phyloP scores from a whole-genome alignment of 2,888 invertebrate genomes.

The Ectemnius lituratus region DNA sequence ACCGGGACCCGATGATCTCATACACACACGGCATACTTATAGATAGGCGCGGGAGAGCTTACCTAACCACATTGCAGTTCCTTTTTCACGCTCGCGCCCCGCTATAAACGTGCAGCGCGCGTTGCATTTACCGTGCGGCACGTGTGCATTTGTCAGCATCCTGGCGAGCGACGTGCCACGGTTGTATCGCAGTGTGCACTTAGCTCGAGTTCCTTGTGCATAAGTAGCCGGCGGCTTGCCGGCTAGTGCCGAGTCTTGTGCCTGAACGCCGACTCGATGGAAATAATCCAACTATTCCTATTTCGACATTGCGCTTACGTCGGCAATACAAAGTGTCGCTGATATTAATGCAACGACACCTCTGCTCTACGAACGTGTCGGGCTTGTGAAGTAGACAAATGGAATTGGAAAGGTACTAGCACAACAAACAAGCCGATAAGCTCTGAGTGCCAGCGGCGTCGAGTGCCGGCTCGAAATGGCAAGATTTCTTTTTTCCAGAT shows the following conservation, averaged over 20 bases:
- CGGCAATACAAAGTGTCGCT: too few species aligned
- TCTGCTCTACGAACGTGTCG: too few species aligned
- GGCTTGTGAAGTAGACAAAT: too few species aligned
- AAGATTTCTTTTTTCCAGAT: too few species aligned
- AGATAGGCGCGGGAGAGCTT: slow-evolving; percentile 19
- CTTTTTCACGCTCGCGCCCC: slow-evolving; percentile 38
- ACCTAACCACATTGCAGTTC: slow-evolving; percentile 27
- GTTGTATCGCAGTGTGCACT: slow-evolving; percentile 7
- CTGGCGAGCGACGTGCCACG: slow-evolving; percentile 29
- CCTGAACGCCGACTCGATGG: too few species aligned
- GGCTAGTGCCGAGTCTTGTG: background rate
- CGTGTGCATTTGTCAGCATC: slow-evolving; percentile 64
- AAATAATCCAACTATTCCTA: too few species aligned
- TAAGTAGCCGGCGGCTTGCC: background rate
- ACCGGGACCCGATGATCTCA: slow-evolving; percentile 54
- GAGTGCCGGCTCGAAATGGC: too few species aligned
- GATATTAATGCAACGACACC: too few species aligned
- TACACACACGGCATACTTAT: slow-evolving; percentile 19
- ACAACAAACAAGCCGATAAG: too few species aligned
- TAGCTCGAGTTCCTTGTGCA: slow-evolving; percentile 2
- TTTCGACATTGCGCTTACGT: too few species aligned
- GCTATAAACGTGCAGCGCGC: background rate
- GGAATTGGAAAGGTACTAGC: too few species aligned
- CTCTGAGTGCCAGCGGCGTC: too few species aligned
- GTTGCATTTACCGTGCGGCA: slow-evolving; percentile 27